Base-by-base conservation (phyloP, 2,113 vertebrate genomes). In the Aptenodytes forsteri region DNA sequence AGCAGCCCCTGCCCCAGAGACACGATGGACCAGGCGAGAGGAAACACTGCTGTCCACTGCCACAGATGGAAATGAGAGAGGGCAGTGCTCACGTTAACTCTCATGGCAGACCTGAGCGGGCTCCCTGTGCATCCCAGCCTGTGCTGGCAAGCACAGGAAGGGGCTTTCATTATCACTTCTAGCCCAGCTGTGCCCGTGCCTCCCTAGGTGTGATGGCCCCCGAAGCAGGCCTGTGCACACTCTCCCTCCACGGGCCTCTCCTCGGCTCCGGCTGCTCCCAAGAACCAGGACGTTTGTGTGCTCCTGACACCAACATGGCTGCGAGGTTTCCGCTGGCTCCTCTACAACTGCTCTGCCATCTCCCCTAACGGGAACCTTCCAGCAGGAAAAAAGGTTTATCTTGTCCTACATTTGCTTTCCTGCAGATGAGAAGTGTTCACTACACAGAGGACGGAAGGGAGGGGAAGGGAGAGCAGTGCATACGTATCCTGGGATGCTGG, bases 301-400 rank as follows among this genome's bases (percentile, higher is more conserved):
- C 69, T 78, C 69, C 84, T 3, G 73, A 49, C 90, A 87, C 16
- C 94, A 96, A 95, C 78, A 96, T 94, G 96, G 96, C 96, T 96
- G 94, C 90, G 56, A 91, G 84, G 81, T 19, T 64, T 75, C 84
- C 26, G 22, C 93, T n/a, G 83, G 89, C 94, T 89, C 40, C 92
- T 47, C 83, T 30, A 40, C 87, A 61, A 50, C 79, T 3, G 83
- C 40, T 72, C 64, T 73, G 83, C 95, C 55, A 14, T 40, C 84
- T 61, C 93, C 87, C 65, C 69, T 58, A 67, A 4, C 29, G 32
- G 94, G 87, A 91, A 67, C 92, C 92, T 91, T 89, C 83, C 77
- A 36, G 84, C 73, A 49, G 72, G 58, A 93, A 18, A 40, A 55
- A 32, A 71, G 65, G 58, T 52, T 90, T 40, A 12, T 50, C 79